phyloP scores from a whole-genome alignment of 2,113 vertebrate species.

The Saguinus midas region DNA sequence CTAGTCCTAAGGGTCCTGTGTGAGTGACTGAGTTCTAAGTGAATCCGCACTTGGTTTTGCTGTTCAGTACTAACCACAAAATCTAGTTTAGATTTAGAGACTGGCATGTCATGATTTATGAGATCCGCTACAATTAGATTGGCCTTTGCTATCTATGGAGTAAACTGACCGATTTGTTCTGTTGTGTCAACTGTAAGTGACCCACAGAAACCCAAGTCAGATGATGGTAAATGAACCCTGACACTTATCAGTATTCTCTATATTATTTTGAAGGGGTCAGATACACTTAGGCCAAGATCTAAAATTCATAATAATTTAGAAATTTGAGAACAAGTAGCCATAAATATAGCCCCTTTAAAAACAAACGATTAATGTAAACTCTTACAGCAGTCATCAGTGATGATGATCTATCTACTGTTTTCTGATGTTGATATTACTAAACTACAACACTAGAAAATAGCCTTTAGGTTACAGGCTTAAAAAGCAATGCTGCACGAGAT shows the following conservation, averaged over 20 bases:
- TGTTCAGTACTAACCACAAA: background rate
- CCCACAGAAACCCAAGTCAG: background rate
- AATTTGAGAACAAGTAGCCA: background rate
- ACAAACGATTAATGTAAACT: background rate
- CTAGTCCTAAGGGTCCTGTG: background rate
- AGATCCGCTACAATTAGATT: background rate
- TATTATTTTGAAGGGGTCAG: background rate
- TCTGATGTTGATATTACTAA: background rate
- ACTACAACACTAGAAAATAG: background rate
- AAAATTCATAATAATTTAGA: constrained; percentile 2
- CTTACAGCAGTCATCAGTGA: background rate
- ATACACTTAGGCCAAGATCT: background rate
- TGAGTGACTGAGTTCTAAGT: constrained; percentile 14
- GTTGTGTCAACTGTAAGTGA: background rate
- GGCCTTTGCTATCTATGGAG: background rate
- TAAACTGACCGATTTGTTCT: background rate
- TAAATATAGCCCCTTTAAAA: background rate
- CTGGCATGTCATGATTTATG: background rate
- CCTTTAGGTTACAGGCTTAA: background rate
- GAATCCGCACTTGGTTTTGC: background rate
- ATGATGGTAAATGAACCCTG: background rate
- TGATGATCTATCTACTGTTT: background rate
- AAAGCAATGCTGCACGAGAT: background rate
- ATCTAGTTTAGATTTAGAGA: constrained; percentile 5
- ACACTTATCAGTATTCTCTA: background rate